A percentile compares a stretch with the other conserved stretches of the same genome.
phyloP scores from a whole-genome alignment of 2,888 invertebrate genomes.

The Scrobipalpa atriplicella region DNA sequence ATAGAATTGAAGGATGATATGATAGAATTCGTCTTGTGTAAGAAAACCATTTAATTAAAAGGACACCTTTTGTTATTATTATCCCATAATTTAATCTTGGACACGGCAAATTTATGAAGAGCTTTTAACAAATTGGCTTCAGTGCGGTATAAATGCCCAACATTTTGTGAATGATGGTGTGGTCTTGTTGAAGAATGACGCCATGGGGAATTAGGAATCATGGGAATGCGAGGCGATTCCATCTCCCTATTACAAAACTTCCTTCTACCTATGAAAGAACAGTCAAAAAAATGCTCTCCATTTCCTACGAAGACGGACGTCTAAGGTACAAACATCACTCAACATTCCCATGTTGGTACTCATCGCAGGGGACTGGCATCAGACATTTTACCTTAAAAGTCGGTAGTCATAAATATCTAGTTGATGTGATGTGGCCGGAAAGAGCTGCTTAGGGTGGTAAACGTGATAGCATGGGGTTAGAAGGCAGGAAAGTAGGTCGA shows the following conservation, averaged over 20 bases:
- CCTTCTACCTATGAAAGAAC: background rate
- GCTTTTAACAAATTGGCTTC: background rate
- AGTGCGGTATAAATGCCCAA: background rate
- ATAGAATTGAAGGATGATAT: too few species aligned
- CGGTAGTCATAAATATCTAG: background rate
- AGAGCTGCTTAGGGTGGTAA: conserved; percentile 1
- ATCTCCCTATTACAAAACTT: background rate
- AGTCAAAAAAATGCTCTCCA: background rate
- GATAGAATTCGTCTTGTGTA: too few species aligned
- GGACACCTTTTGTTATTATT: too few species aligned
- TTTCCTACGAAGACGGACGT: too few species aligned
- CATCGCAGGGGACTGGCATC: background rate
- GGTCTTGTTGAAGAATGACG: background rate
- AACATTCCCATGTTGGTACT: too few species aligned
- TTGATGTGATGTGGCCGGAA: background rate
- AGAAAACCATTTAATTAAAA: too few species aligned
- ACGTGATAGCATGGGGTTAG: conserved; percentile 4
- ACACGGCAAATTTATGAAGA: background rate
- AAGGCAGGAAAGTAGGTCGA: conserved; percentile 2
- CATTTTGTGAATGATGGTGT: background rate
- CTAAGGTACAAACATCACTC: too few species aligned
- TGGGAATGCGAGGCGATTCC: background rate
- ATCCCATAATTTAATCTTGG: background rate
- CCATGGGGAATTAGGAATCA: background rate
- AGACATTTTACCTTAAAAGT: background rate